A percentile compares a stretch with the other conserved stretches of the same genome.
Evolutionary conservation across 2,888 invertebrate genomes (phyloP).

Genomic region (Torymus auratus): DNA sequence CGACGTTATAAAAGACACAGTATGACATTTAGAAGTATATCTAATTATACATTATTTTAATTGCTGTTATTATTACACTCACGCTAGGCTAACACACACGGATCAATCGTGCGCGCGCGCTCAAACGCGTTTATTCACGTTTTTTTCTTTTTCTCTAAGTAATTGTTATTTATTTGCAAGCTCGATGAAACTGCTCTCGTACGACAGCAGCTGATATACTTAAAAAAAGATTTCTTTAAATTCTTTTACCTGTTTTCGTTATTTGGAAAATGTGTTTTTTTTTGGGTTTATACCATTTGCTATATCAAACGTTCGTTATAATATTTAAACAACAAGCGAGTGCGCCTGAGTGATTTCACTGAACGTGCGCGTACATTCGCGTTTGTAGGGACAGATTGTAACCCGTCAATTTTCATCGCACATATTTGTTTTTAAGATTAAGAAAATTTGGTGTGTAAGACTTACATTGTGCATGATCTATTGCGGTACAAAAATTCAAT

Average conservation of each 20-base stretch:
- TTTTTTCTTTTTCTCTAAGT: neutral
- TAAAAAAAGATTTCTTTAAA: constrained; percentile 1
- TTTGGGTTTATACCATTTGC: too few species aligned
- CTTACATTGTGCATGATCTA: constrained; percentile 35
- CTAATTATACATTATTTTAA: neutral
- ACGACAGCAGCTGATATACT: neutral
- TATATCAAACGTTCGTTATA: too few species aligned
- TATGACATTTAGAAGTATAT: constrained; percentile 25
- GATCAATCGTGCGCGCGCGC: too few species aligned
- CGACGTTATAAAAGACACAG: constrained; percentile 24
- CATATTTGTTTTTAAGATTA: constrained; percentile 13
- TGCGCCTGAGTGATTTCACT: neutral
- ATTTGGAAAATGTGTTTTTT: too few species aligned
- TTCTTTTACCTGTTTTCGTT: too few species aligned
- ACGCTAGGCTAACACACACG: too few species aligned
- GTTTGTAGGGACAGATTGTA: neutral
- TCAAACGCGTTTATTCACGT: too few species aligned
- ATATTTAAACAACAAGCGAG: constrained; percentile 12
- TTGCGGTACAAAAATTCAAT: constrained; percentile 29
- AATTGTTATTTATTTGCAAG: neutral
- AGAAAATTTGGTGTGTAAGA: constrained; percentile 44
- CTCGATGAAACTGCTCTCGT: neutral
- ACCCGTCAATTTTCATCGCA: constrained; percentile 19
- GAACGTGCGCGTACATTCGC: too few species aligned
- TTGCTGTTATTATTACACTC: neutral